A percentile compares a stretch with the other conserved stretches of the same genome.
These are phyloP conservation scores for Phymanthus crucifer DNA, from an alignment of 92 coral and sea anemone genomes.

Conservation along the genomic window DNA sequence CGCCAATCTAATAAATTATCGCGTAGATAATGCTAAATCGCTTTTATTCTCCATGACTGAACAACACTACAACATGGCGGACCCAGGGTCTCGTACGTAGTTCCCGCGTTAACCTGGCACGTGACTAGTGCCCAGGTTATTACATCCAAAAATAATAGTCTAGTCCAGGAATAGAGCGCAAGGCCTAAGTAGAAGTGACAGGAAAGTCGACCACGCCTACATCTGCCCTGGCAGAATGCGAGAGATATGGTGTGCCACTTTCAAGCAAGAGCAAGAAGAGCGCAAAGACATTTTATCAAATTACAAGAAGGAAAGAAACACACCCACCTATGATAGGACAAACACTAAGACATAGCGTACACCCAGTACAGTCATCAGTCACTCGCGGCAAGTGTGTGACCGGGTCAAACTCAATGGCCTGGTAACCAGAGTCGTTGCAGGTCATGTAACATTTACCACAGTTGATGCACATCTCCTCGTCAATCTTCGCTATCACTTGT, in stretches of 20 bases:
- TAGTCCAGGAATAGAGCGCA: neutral
- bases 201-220: too few species aligned
- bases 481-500: constrained; percentile 92
- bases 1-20: too few species aligned
- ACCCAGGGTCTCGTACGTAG: too few species aligned
- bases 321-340: constrained; percentile 94
- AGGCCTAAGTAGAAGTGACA: neutral
- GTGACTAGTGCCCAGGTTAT: too few species aligned
- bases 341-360: constrained; percentile 91
- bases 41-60: too few species aligned
- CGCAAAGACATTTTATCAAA: neutral
- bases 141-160: neutral
- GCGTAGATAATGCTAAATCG: too few species aligned
- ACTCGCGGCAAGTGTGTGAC: constrained; percentile 91
- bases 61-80: too few species aligned
- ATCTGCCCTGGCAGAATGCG: neutral
- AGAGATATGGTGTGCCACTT: neutral
- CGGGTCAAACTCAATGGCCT: constrained; percentile 97
- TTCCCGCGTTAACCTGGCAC: neutral
- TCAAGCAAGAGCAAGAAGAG: neutral
- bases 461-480: constrained; percentile 97
- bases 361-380: constrained; percentile 95
- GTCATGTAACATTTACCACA: constrained; percentile 99
- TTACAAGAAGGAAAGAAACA: neutral
- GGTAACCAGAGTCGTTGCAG: constrained; percentile 99